Evolutionary conservation across 2,888 invertebrate genomes (phyloP).

Genomic region (Drosophila phalerata): DNA sequence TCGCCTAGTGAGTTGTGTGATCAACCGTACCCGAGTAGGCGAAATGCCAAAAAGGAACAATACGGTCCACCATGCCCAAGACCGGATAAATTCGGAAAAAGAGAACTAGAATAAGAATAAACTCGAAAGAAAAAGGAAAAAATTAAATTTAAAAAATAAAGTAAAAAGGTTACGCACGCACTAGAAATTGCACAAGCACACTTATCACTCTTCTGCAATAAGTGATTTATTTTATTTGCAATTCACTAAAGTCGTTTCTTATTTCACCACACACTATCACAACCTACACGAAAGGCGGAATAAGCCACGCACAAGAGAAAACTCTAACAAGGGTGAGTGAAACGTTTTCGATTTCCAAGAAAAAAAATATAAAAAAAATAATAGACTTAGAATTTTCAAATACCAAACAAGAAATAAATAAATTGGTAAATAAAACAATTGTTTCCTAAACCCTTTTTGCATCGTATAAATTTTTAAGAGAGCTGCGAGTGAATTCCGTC

Average conservation of each 20-base stretch:
- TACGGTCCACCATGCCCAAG: background rate
- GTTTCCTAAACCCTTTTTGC: background rate
- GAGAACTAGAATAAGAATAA: background rate
- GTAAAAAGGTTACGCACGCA: background rate
- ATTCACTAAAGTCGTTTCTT: background rate
- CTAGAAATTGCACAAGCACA: background rate
- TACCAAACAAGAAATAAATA: background rate
- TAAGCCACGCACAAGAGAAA: background rate
- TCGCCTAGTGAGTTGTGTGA: slow-evolving; percentile 9
- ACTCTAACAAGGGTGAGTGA: slow-evolving; percentile 1
- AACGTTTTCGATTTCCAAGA: background rate
- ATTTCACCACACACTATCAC: background rate
- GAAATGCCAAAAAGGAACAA: slow-evolving; percentile 4
- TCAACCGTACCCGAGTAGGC: slow-evolving; percentile 11
- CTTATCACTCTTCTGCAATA: background rate
- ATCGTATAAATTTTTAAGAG: background rate
- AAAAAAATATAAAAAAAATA: no score
- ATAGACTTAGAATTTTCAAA: no score
- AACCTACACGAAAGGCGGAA: background rate
- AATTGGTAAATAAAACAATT: background rate
- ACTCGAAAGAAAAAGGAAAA: background rate
- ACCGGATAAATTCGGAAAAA: background rate
- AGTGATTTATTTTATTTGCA: background rate
- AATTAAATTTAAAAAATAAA: background rate
- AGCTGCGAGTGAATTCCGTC: background rate